A percentile compares a stretch with the other conserved stretches of the same genome.
phyloP scores from a whole-genome alignment of 1,140 invertebrate genomes.

The Aphaenogaster floridana region DNA sequence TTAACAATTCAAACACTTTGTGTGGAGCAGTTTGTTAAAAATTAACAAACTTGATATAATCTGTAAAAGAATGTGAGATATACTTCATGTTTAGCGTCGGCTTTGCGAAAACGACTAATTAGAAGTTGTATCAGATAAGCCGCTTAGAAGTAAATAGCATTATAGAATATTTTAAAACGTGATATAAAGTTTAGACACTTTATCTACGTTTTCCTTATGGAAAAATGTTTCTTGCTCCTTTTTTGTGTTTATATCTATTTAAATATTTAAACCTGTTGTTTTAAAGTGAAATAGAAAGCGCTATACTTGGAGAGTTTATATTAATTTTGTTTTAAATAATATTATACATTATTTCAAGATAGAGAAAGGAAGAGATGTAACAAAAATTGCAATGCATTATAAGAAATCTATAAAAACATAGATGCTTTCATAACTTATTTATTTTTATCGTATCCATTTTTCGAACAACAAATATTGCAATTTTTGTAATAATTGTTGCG shows the following conservation, averaged over 20 bases:
- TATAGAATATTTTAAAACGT: constrained; percentile 18
- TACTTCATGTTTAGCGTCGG: constrained; percentile 23
- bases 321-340: background rate
- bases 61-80: constrained; percentile 27
- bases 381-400: background rate
- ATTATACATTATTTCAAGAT: background rate
- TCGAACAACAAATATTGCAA: background rate
- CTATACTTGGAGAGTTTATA: background rate
- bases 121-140: constrained; percentile 46
- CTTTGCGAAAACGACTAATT: constrained; percentile 46
- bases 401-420: background rate
- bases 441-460: background rate
- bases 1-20: constrained; percentile 27
- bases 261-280: background rate
- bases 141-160: constrained; percentile 41
- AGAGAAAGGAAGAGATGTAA: background rate
- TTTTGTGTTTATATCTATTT: background rate
- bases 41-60: constrained; percentile 16
- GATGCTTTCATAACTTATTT: background rate
- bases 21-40: constrained; percentile 6
- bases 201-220: background rate
- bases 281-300: background rate
- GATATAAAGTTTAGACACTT: background rate
- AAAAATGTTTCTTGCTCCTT: background rate
- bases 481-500: background rate